These are phyloP conservation scores for Aporophyla lueneburgensis DNA, from an alignment of 2,888 invertebrate genomes.

Conservation along the genomic window DNA sequence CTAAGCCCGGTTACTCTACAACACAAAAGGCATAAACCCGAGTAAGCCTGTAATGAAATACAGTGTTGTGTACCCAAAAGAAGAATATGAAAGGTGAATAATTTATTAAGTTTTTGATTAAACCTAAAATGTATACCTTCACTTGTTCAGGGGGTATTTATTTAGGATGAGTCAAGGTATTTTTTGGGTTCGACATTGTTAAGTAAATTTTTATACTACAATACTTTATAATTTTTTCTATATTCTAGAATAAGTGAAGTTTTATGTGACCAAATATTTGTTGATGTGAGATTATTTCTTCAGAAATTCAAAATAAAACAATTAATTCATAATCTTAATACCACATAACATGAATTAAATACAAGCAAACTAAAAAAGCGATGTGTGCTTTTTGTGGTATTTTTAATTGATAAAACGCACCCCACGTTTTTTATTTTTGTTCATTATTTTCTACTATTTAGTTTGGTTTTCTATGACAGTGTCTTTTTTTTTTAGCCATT, in stretches of 20 bases:
- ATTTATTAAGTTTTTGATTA: conserved; percentile 66
- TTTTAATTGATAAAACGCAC: too few species aligned
- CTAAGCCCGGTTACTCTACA: conserved; percentile 40
- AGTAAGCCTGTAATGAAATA: conserved; percentile 55
- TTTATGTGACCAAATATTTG: too few species aligned
- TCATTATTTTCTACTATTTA: too few species aligned
- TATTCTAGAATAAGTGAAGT: neutral
- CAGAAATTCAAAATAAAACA: too few species aligned
- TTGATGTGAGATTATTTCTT: too few species aligned
- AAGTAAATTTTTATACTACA: neutral
- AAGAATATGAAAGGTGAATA: conserved; percentile 60
- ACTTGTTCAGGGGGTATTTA: conserved; percentile 37
- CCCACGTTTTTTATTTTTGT: too few species aligned
- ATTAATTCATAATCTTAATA: too few species aligned
- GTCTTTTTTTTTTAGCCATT: too few species aligned
- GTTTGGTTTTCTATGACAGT: too few species aligned
- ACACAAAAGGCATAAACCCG: conserved; percentile 46
- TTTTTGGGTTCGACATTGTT: conserved; percentile 5
- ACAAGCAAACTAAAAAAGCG: too few species aligned
- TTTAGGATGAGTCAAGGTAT: conserved; percentile 30
- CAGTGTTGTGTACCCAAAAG: conserved; percentile 38
- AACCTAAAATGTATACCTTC: conserved; percentile 58
- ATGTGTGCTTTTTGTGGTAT: too few species aligned
- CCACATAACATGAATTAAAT: too few species aligned
- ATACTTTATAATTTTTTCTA: neutral